A percentile compares a stretch with the other conserved stretches of the same genome.
These are phyloP conservation scores for Ophioninae sp. DNA, from an alignment of 2,888 invertebrate genomes.

Conservation along the genomic window DNA sequence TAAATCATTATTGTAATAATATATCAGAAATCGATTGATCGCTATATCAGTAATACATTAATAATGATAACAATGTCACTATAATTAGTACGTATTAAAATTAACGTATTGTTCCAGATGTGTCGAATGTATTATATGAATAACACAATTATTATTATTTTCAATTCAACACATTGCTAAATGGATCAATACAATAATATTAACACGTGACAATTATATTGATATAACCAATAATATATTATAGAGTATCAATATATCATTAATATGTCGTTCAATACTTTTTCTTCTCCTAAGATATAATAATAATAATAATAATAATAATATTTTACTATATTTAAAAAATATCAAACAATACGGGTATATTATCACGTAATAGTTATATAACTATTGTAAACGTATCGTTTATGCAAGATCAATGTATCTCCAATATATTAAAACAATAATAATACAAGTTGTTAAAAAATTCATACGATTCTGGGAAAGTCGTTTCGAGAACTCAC, in stretches of 20 bases:
- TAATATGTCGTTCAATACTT: background rate
- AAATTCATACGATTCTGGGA: constrained; percentile 15
- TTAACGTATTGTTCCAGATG: background rate
- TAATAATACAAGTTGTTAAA: background rate
- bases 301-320: background rate
- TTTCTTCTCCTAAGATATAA: background rate
- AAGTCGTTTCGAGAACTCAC: background rate
- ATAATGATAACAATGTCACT: constrained; percentile 1
- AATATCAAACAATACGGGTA: background rate
- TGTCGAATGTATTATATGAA: background rate
- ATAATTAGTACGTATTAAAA: background rate
- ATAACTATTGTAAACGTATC: background rate
- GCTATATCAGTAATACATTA: background rate
- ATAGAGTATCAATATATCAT: background rate
- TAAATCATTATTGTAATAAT: background rate
- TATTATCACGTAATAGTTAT: background rate
- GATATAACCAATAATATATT: background rate
- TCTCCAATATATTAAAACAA: constrained; percentile 4
- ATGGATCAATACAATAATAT: background rate
- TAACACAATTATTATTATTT: background rate
- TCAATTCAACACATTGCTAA: background rate
- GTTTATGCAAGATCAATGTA: background rate
- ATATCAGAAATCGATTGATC: background rate
- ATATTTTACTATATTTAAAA: background rate
- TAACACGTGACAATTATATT: background rate